Evolutionary conservation across 2,797 vertebrate species (phyloP).

Genomic region (Smutsia temminckii): DNA sequence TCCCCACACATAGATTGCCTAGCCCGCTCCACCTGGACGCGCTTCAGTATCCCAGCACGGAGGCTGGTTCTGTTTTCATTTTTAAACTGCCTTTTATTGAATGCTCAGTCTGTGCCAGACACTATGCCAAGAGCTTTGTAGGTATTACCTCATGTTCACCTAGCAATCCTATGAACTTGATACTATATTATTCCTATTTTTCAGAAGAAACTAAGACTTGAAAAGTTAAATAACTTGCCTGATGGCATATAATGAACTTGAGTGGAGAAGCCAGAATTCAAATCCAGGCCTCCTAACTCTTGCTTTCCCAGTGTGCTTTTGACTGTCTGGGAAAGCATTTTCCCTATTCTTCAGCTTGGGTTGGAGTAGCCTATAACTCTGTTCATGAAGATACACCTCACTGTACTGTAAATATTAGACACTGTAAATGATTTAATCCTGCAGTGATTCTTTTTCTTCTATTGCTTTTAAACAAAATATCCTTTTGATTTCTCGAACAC

Average conservation of each 20-base stretch:
- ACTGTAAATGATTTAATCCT: neutral
- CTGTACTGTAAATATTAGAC: neutral
- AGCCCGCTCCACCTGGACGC: neutral
- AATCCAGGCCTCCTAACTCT: neutral
- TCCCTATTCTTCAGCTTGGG: neutral
- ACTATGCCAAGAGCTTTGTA: neutral
- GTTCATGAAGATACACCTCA: neutral
- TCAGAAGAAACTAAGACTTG: slow-evolving; percentile 24
- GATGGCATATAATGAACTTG: neutral
- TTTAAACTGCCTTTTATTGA: neutral
- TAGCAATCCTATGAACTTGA: neutral
- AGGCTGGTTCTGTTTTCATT: neutral
- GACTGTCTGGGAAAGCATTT: neutral
- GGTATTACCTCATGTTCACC: neutral
- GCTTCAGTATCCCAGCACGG: neutral
- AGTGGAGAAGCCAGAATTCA: neutral
- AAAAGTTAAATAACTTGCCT: neutral
- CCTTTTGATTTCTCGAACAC: neutral
- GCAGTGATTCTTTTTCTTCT: neutral
- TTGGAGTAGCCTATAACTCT: neutral
- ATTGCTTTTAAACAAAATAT: neutral
- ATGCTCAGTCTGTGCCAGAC: neutral
- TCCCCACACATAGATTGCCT: neutral
- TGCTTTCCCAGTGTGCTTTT: neutral
- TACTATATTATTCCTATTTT: neutral